Base-by-base conservation (phyloP, 2,888 invertebrate genomes). In the Abrostola tripartita region DNA sequence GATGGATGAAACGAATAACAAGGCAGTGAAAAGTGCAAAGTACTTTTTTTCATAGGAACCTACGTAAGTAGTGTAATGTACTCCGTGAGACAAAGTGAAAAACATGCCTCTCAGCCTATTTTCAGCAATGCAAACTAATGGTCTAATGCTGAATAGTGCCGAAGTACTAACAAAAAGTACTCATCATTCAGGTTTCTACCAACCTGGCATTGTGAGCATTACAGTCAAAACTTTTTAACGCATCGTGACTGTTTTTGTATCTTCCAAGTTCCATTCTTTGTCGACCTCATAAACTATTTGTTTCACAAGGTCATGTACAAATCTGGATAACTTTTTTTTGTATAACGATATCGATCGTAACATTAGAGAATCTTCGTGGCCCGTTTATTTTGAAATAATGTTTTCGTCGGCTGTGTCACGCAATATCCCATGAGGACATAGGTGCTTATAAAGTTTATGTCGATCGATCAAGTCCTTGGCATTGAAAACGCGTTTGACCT, bases 401-500 rank as follows among this genome's bases (percentile, higher is more conserved):
- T 53, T 75, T 52, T 42, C 54, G 38, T 55, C 12, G 38, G 49
- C 40, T 9, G 36, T 36, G 69, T 65, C 78, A 74, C 78, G 70
- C 75, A 53, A 74, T 69, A 37, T 65, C 56, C 53, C 55, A 69
- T 52, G 60, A 52, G 24, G 52, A 64, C 44, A 61, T 55, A 55
- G 49, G 37, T 55, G 41, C 35, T 60, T 66, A 51, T 60, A 37
- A 66, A 78, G 41, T 62, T 65, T 65, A 65, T 71, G 51, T 70
- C 60, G 65, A 75, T 81, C 68, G 70, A 65, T 61, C 9, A 40
- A 54, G 65, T 67, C 73, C 78, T 68, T 78, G 73, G 62, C 71
- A 65, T 76, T 76, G 73, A 73, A 74, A 66, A 59, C 75, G 40
- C 37, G 66, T 59, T 66, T 61, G 60, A 81, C 76, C 70, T 68